These are phyloP conservation scores for Sphaeramia orbicularis DNA, from an alignment of 2,797 vertebrate genomes.

Conservation along the genomic window DNA sequence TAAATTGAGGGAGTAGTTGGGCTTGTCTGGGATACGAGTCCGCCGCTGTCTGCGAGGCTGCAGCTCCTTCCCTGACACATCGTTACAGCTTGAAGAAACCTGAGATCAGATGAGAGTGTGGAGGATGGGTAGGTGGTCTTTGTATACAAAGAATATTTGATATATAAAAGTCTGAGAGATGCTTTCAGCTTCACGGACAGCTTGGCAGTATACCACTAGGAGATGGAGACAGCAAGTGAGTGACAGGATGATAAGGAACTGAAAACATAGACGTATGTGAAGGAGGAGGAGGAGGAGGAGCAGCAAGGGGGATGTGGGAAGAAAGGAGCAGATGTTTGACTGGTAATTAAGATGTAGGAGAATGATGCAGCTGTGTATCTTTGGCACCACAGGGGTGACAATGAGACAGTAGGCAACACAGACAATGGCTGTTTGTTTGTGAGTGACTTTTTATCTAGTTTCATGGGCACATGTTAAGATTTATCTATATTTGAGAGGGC, in stretches of 20 bases:
- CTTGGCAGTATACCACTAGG: constrained; percentile 25
- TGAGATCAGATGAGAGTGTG: constrained; percentile 41
- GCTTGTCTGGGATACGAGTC: constrained; percentile 93
- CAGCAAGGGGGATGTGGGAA: constrained; percentile 6
- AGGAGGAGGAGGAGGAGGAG: constrained; percentile 13
- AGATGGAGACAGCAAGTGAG: constrained; percentile 20
- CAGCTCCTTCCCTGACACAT: constrained; percentile 83
- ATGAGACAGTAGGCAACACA: constrained; percentile 17
- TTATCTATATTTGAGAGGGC: neutral
- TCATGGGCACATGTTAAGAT: neutral
- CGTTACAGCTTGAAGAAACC: constrained; percentile 83
- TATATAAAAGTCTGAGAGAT: constrained; percentile 23
- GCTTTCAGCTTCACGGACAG: constrained; percentile 36
- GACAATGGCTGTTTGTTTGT: constrained; percentile 21
- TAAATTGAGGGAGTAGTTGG: constrained; percentile 98
- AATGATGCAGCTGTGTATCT: constrained; percentile 62
- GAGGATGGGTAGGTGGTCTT: neutral
- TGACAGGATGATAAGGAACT: constrained; percentile 4
- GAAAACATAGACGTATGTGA: constrained; percentile 34
- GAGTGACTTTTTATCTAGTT: neutral
- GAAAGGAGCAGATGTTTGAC: constrained; percentile 65
- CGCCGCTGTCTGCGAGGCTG: constrained; percentile 84
- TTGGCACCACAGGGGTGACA: constrained; percentile 40
- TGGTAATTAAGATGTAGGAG: constrained; percentile 68
- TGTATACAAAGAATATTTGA: constrained; percentile 11